Evolutionary conservation across 2,797 vertebrate genomes (phyloP).

Genomic region (Agapornis canus): DNA sequence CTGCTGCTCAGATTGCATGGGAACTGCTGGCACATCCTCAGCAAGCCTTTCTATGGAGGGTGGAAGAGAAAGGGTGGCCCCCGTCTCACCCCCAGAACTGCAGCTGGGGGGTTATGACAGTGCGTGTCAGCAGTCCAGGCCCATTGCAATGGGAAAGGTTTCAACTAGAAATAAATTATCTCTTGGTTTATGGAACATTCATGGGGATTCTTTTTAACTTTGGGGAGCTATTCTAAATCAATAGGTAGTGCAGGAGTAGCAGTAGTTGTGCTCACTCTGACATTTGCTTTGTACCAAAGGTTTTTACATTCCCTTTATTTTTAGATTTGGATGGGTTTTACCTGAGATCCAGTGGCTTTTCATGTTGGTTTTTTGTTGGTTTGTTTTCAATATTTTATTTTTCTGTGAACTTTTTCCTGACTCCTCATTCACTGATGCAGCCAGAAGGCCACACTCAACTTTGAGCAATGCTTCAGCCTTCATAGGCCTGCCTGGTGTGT

Average conservation of each 20-base stretch:
- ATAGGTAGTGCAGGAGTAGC: background rate
- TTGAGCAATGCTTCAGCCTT: background rate
- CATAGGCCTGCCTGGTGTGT: background rate
- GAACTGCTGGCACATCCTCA: constrained; percentile 3
- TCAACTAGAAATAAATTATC: background rate
- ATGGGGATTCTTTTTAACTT: background rate
- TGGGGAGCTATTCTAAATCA: background rate
- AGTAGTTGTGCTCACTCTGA: background rate
- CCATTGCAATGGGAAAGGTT: background rate
- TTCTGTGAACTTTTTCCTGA: background rate
- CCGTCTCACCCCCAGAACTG: background rate
- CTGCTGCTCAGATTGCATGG: background rate
- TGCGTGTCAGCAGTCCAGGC: background rate
- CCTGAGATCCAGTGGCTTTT: background rate
- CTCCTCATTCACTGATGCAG: background rate
- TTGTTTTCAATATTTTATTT: background rate
- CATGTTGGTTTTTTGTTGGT: background rate
- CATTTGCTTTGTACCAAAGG: background rate
- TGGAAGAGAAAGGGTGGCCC: background rate
- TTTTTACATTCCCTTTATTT: background rate
- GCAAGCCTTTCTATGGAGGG: background rate
- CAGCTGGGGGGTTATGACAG: background rate
- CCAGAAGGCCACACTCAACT: background rate
- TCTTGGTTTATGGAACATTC: background rate
- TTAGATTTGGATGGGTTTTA: background rate